A percentile compares a stretch with the other conserved stretches of the same genome.
phyloP scores from a whole-genome alignment of 2,888 invertebrate genomes.

The Drosophila setosimentum region DNA sequence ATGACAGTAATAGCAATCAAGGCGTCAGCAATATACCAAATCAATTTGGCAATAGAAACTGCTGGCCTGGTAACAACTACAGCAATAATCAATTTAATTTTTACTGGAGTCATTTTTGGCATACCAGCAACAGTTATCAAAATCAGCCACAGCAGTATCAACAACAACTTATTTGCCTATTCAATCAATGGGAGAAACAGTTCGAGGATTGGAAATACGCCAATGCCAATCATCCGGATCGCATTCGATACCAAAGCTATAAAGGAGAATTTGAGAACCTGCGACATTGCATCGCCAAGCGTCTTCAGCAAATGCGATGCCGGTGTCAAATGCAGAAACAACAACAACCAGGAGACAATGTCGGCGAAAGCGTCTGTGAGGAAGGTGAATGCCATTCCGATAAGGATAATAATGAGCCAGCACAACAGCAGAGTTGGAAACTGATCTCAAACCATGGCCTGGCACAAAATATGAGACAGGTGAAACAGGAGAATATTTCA shows the following conservation, averaged over 20 bases:
- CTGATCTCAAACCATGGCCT: neutral
- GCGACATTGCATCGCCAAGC: conserved; percentile 91
- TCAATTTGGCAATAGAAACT: conserved; percentile 24
- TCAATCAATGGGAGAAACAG: conserved; percentile 95
- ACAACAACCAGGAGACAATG: neutral
- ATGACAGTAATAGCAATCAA: conserved; percentile 12
- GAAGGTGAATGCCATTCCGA: neutral
- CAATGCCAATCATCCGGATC: conserved; percentile 96
- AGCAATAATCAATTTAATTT: conserved; percentile 31
- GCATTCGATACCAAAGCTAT: conserved; percentile 93
- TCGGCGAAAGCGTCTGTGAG: neutral
- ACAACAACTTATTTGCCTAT: conserved; percentile 93
- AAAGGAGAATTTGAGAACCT: conserved; percentile 95
- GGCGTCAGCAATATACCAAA: conserved; percentile 17
- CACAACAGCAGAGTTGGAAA: neutral
- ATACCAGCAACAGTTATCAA: conserved; percentile 88
- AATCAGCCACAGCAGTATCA: conserved; percentile 89
- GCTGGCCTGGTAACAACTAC: conserved; percentile 32
- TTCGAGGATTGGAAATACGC: conserved; percentile 96
- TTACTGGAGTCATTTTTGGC: conserved; percentile 16
- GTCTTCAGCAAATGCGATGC: conserved; percentile 93
- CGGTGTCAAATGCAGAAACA: conserved; percentile 81
- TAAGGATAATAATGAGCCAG: neutral
- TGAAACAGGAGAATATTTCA: conserved; percentile 56
- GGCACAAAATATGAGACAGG: conserved; percentile 20